phyloP scores from a whole-genome alignment of 2,113 vertebrate species.

The Gadus chalcogrammus region DNA sequence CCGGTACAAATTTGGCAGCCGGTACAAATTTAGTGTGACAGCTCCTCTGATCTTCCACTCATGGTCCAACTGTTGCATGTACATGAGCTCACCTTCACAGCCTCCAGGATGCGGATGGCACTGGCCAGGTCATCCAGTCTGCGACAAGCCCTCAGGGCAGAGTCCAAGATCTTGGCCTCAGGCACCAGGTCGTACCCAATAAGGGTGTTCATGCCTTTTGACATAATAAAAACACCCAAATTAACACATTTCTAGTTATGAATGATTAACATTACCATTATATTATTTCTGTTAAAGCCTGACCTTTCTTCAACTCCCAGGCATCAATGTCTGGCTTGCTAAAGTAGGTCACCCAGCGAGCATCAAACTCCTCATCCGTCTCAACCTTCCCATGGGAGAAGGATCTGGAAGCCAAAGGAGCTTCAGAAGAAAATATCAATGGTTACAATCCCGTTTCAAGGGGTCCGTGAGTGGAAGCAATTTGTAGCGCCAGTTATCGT shows the following conservation, averaged over 20 bases:
- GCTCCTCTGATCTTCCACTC: too few species aligned
- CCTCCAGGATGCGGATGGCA: constrained; percentile 94
- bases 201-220: constrained; percentile 89
- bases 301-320: constrained; percentile 97
- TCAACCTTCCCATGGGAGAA: constrained; percentile 90
- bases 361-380: constrained; percentile 96
- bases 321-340: constrained; percentile 94
- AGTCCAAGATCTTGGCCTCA: constrained; percentile 93
- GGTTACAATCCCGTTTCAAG: not conserved
- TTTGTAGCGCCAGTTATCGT: not conserved
- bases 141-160: constrained; percentile 89
- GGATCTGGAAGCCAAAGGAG: constrained; percentile 77
- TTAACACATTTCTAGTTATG: not conserved
- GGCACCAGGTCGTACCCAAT: constrained; percentile 94
- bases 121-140: constrained; percentile 93
- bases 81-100: constrained; percentile 81
- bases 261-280: too few species aligned
- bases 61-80: too few species aligned
- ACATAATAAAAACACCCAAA: not conserved
- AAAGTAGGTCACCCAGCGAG: constrained; percentile 97
- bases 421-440: constrained; percentile 51
- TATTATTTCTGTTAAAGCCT: too few species aligned
- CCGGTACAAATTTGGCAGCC: too few species aligned
- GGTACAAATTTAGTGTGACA: too few species aligned
- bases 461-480: not conserved